Conservation (phyloP, 2,113 vertebrate genomes). For the Plotosus lineatus region DNA sequence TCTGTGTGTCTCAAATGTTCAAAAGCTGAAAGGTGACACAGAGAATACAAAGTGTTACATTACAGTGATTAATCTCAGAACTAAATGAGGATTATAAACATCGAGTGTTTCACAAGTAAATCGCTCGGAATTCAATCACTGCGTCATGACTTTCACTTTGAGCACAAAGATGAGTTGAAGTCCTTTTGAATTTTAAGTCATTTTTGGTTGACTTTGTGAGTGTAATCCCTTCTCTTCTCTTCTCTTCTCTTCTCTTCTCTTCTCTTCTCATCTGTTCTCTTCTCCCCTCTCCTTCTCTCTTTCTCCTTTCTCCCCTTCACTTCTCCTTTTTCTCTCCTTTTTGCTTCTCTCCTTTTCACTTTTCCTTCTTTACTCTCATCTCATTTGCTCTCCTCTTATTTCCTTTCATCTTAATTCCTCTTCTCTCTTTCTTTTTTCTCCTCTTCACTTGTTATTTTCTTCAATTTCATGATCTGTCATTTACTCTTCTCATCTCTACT, state of each 20-base stretch:
- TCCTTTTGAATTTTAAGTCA: neutral
- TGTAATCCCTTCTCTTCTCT: neutral
- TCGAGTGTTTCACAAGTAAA: neutral
- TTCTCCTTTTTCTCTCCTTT: constrained; percentile 40
- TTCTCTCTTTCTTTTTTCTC: neutral
- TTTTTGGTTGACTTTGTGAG: neutral
- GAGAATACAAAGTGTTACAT: neutral
- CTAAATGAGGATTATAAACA: neutral
- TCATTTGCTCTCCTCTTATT: constrained; percentile 29
- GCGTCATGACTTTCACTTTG: neutral
- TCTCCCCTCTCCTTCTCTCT: neutral
- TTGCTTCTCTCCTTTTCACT: constrained; percentile 58
- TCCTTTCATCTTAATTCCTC: neutral
- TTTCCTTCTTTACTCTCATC: neutral
- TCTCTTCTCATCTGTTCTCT: constrained; percentile 53
- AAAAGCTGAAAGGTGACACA: constrained; percentile 1
- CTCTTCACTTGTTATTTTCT: neutral
- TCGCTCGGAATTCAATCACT: neutral
- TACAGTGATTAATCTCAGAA: neutral
- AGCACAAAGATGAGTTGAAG: neutral
- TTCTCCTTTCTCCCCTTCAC: neutral
- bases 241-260: too few species aligned
- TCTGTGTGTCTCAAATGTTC: constrained; percentile 6
- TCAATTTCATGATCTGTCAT: neutral
- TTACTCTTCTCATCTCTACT: constrained; percentile 50